Conservation (phyloP, 2,888 invertebrate species). For the Epiblema foenella region DNA sequence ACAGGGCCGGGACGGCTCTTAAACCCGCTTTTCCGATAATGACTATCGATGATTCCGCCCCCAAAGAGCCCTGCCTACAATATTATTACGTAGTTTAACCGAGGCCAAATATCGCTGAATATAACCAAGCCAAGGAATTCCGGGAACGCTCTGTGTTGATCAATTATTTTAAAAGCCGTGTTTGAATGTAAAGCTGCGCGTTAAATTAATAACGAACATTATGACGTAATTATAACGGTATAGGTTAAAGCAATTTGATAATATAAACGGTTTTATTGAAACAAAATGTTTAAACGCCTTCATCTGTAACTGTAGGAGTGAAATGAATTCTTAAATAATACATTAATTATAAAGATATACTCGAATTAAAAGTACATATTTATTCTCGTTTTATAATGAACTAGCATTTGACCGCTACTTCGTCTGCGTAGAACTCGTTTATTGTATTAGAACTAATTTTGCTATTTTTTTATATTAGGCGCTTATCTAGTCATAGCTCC, state of each 20-base stretch:
- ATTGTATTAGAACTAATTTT: too few relatives aligned
- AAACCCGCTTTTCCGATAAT: slow-evolving; percentile 84
- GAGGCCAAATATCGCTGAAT: slow-evolving; percentile 77
- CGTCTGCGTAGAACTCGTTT: too few relatives aligned
- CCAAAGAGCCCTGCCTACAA: slow-evolving; percentile 77
- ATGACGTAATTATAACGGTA: not conserved
- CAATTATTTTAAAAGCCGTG: slow-evolving; percentile 23
- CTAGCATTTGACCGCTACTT: too few relatives aligned
- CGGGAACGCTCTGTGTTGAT: slow-evolving; percentile 15
- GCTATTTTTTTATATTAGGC: too few relatives aligned
- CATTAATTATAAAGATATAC: too few relatives aligned
- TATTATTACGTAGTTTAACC: slow-evolving; percentile 80
- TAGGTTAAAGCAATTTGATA: not conserved
- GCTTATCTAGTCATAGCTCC: too few relatives aligned
- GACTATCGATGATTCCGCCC: slow-evolving; percentile 83
- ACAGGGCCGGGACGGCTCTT: slow-evolving; percentile 77
- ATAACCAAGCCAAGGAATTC: slow-evolving; percentile 65
- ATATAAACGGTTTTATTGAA: not conserved
- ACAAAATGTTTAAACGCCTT: not conserved
- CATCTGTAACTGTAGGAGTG: not conserved
- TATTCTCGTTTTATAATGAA: too few relatives aligned
- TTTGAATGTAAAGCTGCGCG: not conserved
- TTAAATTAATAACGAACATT: slow-evolving; percentile 1
- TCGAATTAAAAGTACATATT: too few relatives aligned
- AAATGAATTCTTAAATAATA: too few relatives aligned